Evolutionary conservation across 2,888 invertebrate species (phyloP).

Genomic region (Steromphala cineraria): DNA sequence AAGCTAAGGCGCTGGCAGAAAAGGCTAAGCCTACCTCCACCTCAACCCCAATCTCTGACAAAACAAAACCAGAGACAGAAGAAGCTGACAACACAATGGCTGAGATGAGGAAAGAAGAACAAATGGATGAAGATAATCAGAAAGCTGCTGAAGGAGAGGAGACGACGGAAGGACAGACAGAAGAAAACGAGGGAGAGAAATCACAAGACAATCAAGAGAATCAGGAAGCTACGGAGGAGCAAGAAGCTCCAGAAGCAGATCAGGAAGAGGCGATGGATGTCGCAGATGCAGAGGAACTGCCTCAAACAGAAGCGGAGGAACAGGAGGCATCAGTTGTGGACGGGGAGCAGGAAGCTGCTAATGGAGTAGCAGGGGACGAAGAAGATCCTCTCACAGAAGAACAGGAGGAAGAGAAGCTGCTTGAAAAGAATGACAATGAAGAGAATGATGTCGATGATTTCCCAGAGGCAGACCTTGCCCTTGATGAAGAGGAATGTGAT

Average conservation of each 20-base stretch:
- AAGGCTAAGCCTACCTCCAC: not conserved
- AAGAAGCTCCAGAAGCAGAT: not conserved
- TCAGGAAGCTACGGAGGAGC: not conserved
- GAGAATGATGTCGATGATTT: too few species aligned
- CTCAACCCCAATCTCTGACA: not conserved
- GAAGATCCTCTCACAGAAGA: not conserved
- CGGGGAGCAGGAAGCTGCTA: not conserved
- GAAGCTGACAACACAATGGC: not conserved
- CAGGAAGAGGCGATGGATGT: not conserved
- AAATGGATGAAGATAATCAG: not conserved
- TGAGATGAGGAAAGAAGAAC: not conserved
- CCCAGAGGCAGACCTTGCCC: not conserved
- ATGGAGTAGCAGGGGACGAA: not conserved
- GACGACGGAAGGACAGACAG: not conserved
- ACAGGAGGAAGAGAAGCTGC: not conserved
- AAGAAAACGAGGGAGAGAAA: not conserved
- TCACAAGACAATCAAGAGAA: conserved; percentile 20
- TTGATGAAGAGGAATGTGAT: conserved; percentile 10
- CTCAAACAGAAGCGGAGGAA: not conserved
- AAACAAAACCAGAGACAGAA: not conserved
- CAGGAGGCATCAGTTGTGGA: not conserved
- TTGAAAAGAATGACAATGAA: not conserved
- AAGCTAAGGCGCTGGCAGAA: not conserved
- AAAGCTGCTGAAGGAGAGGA: not conserved
- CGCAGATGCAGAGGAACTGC: not conserved